Evolutionary conservation across 2,888 invertebrate species (phyloP).

Genomic region (Caenorhabditis zanzibari): DNA sequence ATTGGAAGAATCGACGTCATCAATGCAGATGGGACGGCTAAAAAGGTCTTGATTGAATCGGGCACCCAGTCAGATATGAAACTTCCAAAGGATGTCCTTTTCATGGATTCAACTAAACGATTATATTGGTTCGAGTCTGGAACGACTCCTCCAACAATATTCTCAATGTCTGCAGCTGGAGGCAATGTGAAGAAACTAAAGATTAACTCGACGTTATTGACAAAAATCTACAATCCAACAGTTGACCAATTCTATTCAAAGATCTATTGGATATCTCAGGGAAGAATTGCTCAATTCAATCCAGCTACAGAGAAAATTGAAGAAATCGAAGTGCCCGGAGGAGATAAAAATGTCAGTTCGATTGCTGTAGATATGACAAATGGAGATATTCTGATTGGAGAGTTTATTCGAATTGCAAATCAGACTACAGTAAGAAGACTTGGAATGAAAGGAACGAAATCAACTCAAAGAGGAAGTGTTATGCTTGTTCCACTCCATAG

Average conservation of each 20-base stretch:
- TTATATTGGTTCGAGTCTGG: constrained; percentile 49
- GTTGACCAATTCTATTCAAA: constrained; percentile 27
- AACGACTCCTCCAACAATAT: constrained; percentile 28
- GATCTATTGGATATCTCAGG: constrained; percentile 47
- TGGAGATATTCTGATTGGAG: constrained; percentile 57
- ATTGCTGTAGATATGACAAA: constrained; percentile 43
- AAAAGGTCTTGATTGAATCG: constrained; percentile 20
- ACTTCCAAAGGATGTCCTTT: constrained; percentile 40
- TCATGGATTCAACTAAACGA: constrained; percentile 29
- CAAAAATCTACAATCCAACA: constrained; percentile 43
- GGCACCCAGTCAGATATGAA: constrained; percentile 13
- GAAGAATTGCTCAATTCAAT: constrained; percentile 34
- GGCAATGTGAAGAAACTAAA: constrained; percentile 8
- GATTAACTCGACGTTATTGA: constrained; percentile 42
- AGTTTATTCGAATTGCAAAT: constrained; percentile 36
- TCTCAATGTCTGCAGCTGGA: constrained; percentile 35
- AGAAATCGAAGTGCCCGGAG: constrained; percentile 43
- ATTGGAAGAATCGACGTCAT: constrained; percentile 45
- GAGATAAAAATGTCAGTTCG: constrained; percentile 50
- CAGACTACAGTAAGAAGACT: constrained; percentile 46
- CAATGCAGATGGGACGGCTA: constrained; percentile 43
- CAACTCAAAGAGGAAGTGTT: constrained; percentile 28
- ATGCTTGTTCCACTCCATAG: constrained; percentile 38
- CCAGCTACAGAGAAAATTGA: not conserved
- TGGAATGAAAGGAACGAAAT: constrained; percentile 30